Base-by-base conservation (phyloP, 1,140 invertebrate species). In the Achatina immaculata region DNA sequence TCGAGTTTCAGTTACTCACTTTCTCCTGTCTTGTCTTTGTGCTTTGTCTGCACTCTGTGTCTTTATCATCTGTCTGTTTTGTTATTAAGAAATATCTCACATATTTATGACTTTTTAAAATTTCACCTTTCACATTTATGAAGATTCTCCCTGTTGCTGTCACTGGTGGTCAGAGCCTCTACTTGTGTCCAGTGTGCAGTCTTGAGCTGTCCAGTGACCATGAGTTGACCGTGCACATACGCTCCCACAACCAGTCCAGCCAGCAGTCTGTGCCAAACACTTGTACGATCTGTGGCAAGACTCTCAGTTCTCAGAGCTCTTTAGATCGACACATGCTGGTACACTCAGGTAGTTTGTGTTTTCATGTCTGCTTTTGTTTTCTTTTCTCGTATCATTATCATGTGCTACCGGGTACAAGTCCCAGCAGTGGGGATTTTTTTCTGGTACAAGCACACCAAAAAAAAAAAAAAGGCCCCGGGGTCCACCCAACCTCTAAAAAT, bases 291-390 rank as follows among this genome's bases (percentile, higher is more conserved):
- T 93, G 93, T 83, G 88, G 88, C 7, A 93, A 93, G 81, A 88
- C 89, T 48, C 90, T 96, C 6, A 95, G 95, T 85, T 96, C 95
- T 0, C 94, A 95, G 71, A 95, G 94, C 81, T 96, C 95, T 1
- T 83, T 91, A 9, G 90, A 91, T 82, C 85, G 90, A 78, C 90
- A 91, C 81, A 90, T 91, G 90, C 84, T 91, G 2, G 89, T 90
- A 14, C 90, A 91, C 78, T 91, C 90, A 80, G 90, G 90, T 90
- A 82, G 80, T 66, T 36, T 78, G 9, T 14, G n/a, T n/a, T 34
- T 42, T 42, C 14, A 34, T 72, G 31, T 19, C 16, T 14, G 9
- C 34, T 16, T 19, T 28, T 72, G 38, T 9, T 21, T 19, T 16
- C 16, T 68, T 68, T 68, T 68, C 11, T 68, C 31, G 65, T 14